Evolutionary conservation across 2,888 invertebrate species (phyloP), one percentile per base, ranked within the genome.

Genomic region (Pterobdella sp.): DNA sequence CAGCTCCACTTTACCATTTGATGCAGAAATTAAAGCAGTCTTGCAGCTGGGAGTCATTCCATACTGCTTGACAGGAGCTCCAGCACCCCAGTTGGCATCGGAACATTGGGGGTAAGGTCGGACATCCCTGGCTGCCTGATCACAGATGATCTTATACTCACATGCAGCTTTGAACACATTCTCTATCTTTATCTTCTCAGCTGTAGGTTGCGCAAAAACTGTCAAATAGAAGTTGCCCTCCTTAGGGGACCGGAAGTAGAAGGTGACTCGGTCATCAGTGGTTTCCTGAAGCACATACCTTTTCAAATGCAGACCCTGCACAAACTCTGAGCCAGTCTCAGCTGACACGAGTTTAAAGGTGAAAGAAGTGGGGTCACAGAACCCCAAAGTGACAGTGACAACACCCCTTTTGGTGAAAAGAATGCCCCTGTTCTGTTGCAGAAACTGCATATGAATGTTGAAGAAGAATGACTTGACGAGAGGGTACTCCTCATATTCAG

Each of bases 381-480:
- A 83, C 3, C 82, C 83, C 7, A 83, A 79, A 1, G 81, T 81
- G 63, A 84, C 76, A 18, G 81, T 81, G 3, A 83, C 78, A 73
- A 80, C 77, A 34, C 83, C 84, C 22, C 81, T 79, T 75, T 79
- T 78, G 2, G 82, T 82, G 67, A 80, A 78, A 3, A 84, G 79
- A 3, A 83, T 69, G 0, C 74, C 83, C 26, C 80, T 56, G 66
- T 78, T 76, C 72, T 79, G 78, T 71, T 77, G 76, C n/a, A 78
- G 66, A 74, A 80, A 80, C 73, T 75, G 80, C 83, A 84, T 82
- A 73, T 81, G 82, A 68, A 82, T 81, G 76, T 80, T 82, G 79
- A 84, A 84, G 80, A 84, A 84, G 78, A 82, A 83, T 14, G 83
- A 83, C 77, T 84, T 84, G 74, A 83, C 82, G 34, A 84, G 78